Evolutionary conservation across 2,888 invertebrate genomes (phyloP).

Genomic region (Mylabris sibirica): DNA sequence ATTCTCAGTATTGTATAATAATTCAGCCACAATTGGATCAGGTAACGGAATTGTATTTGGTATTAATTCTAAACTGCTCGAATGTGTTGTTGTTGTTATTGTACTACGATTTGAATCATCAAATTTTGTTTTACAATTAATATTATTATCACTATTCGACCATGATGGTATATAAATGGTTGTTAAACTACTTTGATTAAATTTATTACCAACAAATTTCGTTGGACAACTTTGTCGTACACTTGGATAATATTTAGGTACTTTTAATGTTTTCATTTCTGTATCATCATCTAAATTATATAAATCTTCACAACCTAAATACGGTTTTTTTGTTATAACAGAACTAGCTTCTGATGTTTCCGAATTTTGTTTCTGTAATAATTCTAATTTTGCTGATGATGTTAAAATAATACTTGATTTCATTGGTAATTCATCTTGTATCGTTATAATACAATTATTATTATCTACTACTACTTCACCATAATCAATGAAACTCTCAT

Average conservation of each 20-base stretch:
- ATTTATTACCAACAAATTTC: constrained; percentile 68
- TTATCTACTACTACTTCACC: constrained; percentile 44
- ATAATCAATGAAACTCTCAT: constrained; percentile 65
- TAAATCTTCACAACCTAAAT: constrained; percentile 74
- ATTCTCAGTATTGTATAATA: constrained; percentile 64
- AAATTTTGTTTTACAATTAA: constrained; percentile 52
- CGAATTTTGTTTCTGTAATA: constrained; percentile 55
- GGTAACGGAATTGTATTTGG: constrained; percentile 63
- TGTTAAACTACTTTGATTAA: constrained; percentile 65
- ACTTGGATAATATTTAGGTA: constrained; percentile 49
- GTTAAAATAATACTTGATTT: constrained; percentile 60
- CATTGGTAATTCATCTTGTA: constrained; percentile 40
- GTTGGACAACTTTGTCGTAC: constrained; percentile 74
- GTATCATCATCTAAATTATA: constrained; percentile 70
- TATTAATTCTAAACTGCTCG: constrained; percentile 67
- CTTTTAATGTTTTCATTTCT: constrained; percentile 60
- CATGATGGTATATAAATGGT: constrained; percentile 66
- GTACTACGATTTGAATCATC: constrained; percentile 51
- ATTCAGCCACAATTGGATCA: constrained; percentile 64
- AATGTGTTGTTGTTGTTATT: constrained; percentile 64
- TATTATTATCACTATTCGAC: constrained; percentile 60
- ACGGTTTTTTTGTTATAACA: constrained; percentile 67
- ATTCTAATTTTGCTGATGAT: constrained; percentile 62
- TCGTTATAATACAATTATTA: constrained; percentile 20
- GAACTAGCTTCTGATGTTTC: constrained; percentile 70